Percentiles rank a stretch among this genome's conserved stretches.
These are phyloP conservation scores for Xenentodon cancila DNA, from an alignment of 2,797 vertebrate species.

Conservation along the genomic window DNA sequence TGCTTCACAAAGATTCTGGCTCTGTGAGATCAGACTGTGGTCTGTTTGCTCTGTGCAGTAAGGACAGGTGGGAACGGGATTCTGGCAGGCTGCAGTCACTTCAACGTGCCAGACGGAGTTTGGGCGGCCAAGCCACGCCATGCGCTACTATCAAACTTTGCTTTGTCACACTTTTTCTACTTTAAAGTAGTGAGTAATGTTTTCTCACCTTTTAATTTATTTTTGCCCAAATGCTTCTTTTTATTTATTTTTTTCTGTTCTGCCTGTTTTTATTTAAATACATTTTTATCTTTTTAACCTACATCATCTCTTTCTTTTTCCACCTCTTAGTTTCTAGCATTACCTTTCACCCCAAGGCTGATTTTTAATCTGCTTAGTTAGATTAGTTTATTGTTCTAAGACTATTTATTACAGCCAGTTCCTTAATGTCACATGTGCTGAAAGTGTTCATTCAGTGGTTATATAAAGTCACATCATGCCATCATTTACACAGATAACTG, in stretches of 20 bases:
- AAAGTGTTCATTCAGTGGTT: slow-evolving; percentile 5
- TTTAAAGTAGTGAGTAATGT: slow-evolving; percentile 36
- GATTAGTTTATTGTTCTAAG: neutral
- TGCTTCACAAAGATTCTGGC: slow-evolving; percentile 44
- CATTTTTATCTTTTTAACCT: neutral
- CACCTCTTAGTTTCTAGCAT: slow-evolving; percentile 11
- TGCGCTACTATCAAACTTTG: slow-evolving; percentile 33
- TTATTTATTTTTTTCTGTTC: slow-evolving; percentile 8
- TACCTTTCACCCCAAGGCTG: neutral
- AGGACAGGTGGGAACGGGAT: slow-evolving; percentile 33
- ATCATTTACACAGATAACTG: too few relatives aligned
- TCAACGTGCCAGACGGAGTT: slow-evolving; percentile 43
- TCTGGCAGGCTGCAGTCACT: slow-evolving; percentile 31
- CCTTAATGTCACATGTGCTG: slow-evolving; percentile 13
- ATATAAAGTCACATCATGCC: slow-evolving; percentile 3
- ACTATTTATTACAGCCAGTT: slow-evolving; percentile 4
- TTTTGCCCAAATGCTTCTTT: slow-evolving; percentile 28
- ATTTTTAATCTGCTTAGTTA: neutral
- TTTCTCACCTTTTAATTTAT: slow-evolving; percentile 29
- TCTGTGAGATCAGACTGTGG: slow-evolving; percentile 31
- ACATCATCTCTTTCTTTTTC: slow-evolving; percentile 14
- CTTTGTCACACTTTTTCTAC: slow-evolving; percentile 4
- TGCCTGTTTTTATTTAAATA: too few relatives aligned
- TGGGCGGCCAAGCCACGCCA: slow-evolving; percentile 15
- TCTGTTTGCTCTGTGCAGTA: slow-evolving; percentile 41